Evolutionary conservation across 2,888 invertebrate genomes (phyloP), one percentile per base, ranked within the genome.

Genomic region (Eupithecia tripunctaria): DNA sequence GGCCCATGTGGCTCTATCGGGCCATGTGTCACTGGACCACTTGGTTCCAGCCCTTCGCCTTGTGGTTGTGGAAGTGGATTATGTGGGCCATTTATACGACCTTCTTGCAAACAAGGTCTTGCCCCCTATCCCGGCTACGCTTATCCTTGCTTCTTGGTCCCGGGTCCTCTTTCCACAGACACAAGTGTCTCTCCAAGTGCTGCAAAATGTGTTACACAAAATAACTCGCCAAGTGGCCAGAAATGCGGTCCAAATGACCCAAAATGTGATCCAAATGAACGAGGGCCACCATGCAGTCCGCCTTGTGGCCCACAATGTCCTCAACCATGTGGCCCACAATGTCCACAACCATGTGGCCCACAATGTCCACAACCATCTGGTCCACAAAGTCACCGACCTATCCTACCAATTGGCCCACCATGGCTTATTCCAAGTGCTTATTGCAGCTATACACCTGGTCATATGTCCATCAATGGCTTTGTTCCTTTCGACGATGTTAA

Each of bases 1-100:
- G 68, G 73, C 6, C 43, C 64, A 8, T 72, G 71, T 14, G 62
- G 72, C 1, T 51, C 56, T 8, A 27, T 65, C 56, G 56, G 56
- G 12, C 56, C 56, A 25, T 56, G 25, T 56, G 56, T 56, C n/a
- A 51, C 60, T 21, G 67, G 73, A 8, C 38, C 67, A 6, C 67
- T 68, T 14, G 38, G 63, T 62, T 67, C 68, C 2, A 59, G 67
- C 15, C 4, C 27, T 15, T 18, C 29, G 8, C 56, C 56, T 56
- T 60, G 60, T 29, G 60, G 60, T 29, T 29, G 29, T n/a, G 27
- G 60, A 8, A 59, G 67, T 41, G 68, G 70, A n/a, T 21, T 56
- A 12, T 70, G 70, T 18, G 62, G 72, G 0, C 56, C 56, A 56
- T 56, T 56, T 25, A 41, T 3, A 25, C 56, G 56, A 56, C 56